These are phyloP conservation scores for Aphaenogaster rudis DNA, from an alignment of 1,140 invertebrate species.

Conservation along the genomic window DNA sequence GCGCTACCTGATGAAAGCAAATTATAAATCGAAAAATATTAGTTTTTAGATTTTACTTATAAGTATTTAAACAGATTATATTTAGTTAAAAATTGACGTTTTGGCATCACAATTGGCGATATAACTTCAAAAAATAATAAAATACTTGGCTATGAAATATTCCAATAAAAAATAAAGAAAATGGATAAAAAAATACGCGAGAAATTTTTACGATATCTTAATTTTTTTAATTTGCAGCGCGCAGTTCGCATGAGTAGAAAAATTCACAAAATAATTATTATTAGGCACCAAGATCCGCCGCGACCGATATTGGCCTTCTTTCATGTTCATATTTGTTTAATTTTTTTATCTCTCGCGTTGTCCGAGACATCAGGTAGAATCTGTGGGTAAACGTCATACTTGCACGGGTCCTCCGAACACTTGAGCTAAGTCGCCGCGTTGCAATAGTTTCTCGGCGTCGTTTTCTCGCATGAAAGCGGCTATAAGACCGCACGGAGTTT, in stretches of 20 bases:
- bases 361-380: not conserved
- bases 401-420: slow-evolving; percentile 85
- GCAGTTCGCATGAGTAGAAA: too few relatives aligned
- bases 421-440: slow-evolving; percentile 80
- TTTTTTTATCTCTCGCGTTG: not conserved
- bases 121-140: not conserved
- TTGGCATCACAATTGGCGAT: not conserved
- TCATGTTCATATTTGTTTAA: too few relatives aligned
- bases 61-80: not conserved
- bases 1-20: slow-evolving; percentile 79
- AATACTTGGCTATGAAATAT: not conserved
- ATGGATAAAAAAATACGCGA: not conserved
- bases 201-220: not conserved
- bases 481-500: slow-evolving; percentile 85
- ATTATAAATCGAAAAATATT: not conserved
- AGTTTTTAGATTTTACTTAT: not conserved
- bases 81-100: not conserved
- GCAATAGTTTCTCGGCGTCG: slow-evolving; percentile 84
- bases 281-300: too few relatives aligned
- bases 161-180: not conserved
- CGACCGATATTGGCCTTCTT: too few relatives aligned
- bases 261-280: too few relatives aligned
- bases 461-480: slow-evolving; percentile 82
- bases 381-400: slow-evolving; percentile 69
- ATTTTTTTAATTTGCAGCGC: not conserved